Percentiles rank a stretch among this genome's conserved stretches.
Conservation (phyloP, 2,797 vertebrate genomes). For the Acestrorhynchus altus region DNA sequence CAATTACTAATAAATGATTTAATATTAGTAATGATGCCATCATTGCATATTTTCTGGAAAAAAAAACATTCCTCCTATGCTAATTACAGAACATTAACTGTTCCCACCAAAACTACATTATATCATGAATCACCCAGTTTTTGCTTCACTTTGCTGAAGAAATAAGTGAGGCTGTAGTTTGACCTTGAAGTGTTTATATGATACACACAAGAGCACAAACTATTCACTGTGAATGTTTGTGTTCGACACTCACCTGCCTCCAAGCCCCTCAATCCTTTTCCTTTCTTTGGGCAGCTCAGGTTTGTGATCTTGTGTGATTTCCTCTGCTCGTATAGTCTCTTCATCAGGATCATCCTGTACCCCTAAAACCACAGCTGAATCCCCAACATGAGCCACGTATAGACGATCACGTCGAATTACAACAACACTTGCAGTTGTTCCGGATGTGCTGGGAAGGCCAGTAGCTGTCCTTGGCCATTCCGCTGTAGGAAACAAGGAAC, state of each 20-base stretch:
- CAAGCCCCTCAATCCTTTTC: slow-evolving; percentile 94
- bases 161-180: no score
- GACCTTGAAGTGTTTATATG: no score
- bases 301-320: slow-evolving; percentile 96
- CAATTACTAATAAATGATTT: not conserved
- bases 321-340: slow-evolving; percentile 87
- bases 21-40: not conserved
- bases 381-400: slow-evolving; percentile 95
- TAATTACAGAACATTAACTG: not conserved
- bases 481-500: slow-evolving; percentile 74
- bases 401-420: slow-evolving; percentile 91
- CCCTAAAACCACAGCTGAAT: slow-evolving; percentile 93
- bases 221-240: not conserved
- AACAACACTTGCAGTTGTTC: slow-evolving; percentile 94
- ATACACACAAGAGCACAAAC: not conserved
- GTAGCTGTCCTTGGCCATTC: slow-evolving; percentile 98
- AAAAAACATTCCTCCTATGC: not conserved
- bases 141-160: no score
- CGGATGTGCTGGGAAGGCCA: slow-evolving; percentile 93
- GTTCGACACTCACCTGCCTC: slow-evolving; percentile 84
- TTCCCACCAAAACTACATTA: no score
- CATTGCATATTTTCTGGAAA: not conserved
- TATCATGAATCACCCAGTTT: no score
- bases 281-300: slow-evolving; percentile 93
- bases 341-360: slow-evolving; percentile 89